These are phyloP conservation scores for Haemorhous mexicanus DNA, from an alignment of 2,113 vertebrate genomes.

Conservation along the genomic window DNA sequence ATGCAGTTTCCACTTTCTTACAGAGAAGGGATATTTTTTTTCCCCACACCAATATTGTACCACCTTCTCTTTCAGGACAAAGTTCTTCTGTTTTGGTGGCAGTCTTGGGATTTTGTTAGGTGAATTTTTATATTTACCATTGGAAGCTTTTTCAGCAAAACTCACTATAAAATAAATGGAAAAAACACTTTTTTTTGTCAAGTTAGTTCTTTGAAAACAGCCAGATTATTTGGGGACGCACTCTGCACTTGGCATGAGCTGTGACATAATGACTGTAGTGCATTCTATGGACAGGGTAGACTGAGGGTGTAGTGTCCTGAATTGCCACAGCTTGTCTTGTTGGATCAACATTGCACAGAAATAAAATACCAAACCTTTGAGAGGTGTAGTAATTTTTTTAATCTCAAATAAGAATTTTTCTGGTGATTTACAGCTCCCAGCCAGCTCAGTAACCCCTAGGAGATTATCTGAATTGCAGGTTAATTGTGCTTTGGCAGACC, in stretches of 20 bases:
- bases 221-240: not conserved
- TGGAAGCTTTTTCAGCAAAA: not conserved
- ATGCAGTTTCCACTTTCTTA: not conserved
- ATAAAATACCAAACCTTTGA: not conserved
- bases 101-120: not conserved
- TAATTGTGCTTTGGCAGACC: not conserved
- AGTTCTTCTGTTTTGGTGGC: not conserved
- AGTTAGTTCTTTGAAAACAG: not conserved
- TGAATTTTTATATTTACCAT: not conserved
- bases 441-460: not conserved
- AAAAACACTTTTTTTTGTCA: not conserved
- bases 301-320: not conserved
- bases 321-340: not conserved
- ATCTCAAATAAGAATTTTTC: not conserved
- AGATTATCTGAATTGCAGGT: not conserved
- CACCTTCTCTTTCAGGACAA: not conserved
- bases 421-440: not conserved
- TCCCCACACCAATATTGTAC: not conserved
- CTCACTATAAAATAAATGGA: not conserved
- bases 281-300: not conserved
- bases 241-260: not conserved
- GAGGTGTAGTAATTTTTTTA: not conserved
- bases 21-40: not conserved
- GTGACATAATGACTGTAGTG: not conserved
- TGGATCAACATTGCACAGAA: not conserved